Base-by-base conservation (phyloP, 35 echinoderm and acorn worm genomes). In the Heliocidaris erythrogramma region DNA sequence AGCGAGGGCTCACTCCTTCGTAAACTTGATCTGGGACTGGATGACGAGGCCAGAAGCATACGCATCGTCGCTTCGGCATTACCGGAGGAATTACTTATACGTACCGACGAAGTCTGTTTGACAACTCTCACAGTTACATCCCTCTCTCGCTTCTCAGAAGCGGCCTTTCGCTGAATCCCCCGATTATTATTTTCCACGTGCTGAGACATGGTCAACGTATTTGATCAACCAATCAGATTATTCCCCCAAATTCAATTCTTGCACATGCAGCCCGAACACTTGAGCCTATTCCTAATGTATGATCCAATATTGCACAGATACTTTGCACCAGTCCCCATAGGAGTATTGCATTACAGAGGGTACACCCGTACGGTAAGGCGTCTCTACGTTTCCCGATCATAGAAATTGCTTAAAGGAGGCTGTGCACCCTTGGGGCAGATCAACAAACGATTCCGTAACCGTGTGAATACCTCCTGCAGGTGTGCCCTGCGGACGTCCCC, bases 81-180 rank as follows among this genome's bases (percentile, higher is more conserved):
- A 31, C 93, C 87, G 49, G 93, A 94, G 87, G 31, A 88, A 49
- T 49, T 78, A 13, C 50, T 86, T 2, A 94, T 88, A 21, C 93
- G 94, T 14, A 96, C 49, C 0, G 95, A 96, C 30, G 86, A 85
- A 4, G 95, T 90, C 48, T 94, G 85, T 86, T 96, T 94, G 14
- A 88, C 49, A 48, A 96, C 47, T 29, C 86, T 94, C 48, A 94
- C 42, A 49, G 87, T 94, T 14, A 94, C 86, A 29, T 96, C 95
- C 16, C 95, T 93, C 24, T 96, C 95, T 32, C 95, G 52, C 60
- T 96, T 96, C 88, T 96, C 95, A 1, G 95, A 96, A 32, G 95
- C 95, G 1, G 95, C 95, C 87, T 94, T 94, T 31, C 95, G 85
- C 60, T 87, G 86, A 31, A 94, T 96, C 16, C 93, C 93, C 35